Evolutionary conservation across 1,140 invertebrate species (phyloP).

Genomic region (Vanessa tameamea): DNA sequence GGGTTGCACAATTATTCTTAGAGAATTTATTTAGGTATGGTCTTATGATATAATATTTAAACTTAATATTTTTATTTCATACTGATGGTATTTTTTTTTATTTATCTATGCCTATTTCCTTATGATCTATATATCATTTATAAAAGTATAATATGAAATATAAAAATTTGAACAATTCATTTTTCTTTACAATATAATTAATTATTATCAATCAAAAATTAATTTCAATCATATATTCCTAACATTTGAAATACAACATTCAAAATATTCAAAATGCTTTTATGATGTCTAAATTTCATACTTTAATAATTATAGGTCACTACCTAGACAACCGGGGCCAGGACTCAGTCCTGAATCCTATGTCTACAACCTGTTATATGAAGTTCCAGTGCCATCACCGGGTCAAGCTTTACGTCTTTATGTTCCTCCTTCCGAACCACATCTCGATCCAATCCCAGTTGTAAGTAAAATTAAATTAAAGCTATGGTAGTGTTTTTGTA

Average conservation of each 20-base stretch:
- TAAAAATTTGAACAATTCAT: too few relatives aligned
- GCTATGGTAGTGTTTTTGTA: neutral
- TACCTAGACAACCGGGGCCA: conserved; percentile 86
- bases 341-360: conserved; percentile 93
- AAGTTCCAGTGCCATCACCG: conserved; percentile 93
- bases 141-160: too few relatives aligned
- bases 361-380: conserved; percentile 97
- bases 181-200: too few relatives aligned
- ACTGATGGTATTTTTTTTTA: too few relatives aligned
- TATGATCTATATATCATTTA: too few relatives aligned
- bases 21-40: conserved; percentile 90
- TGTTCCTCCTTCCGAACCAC: conserved; percentile 87
- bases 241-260: too few relatives aligned
- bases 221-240: too few relatives aligned
- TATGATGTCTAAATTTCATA: neutral
- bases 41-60: too few relatives aligned
- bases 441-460: conserved; percentile 85
- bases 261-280: too few relatives aligned
- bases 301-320: conserved; percentile 80
- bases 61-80: too few relatives aligned
- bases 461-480: conserved; percentile 56
- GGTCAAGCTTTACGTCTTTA: conserved; percentile 93
- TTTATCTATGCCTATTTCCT: too few relatives aligned
- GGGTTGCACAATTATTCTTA: conserved; percentile 91
- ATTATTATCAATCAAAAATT: too few relatives aligned